Conservation (phyloP, 2,113 vertebrate genomes). For the Excalfactoria chinensis region DNA sequence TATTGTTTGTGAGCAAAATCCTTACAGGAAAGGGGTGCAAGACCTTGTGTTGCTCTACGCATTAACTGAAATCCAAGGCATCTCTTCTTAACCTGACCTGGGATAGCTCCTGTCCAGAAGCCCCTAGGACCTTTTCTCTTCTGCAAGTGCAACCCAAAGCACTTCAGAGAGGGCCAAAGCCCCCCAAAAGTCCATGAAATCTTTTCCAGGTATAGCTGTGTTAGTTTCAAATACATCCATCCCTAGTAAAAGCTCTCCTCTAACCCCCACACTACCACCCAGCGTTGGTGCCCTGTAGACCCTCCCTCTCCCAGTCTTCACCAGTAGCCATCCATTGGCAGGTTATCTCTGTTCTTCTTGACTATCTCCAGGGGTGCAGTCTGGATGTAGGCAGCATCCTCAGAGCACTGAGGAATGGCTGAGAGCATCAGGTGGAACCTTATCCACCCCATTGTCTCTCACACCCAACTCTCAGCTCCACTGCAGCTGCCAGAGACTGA, state of each 20-base stretch:
- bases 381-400: not conserved
- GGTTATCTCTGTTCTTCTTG: not conserved
- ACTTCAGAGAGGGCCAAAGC: not conserved
- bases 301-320: not conserved
- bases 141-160: not conserved
- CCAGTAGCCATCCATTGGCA: not conserved
- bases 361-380: not conserved
- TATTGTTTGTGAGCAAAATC: not conserved
- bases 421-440: not conserved
- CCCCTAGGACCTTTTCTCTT: not conserved
- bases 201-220: not conserved
- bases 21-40: not conserved
- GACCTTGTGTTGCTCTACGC: no score
- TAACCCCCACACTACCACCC: not conserved
- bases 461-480: not conserved
- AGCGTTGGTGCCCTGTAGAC: not conserved
- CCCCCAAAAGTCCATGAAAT: not conserved
- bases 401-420: not conserved
- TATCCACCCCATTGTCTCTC: fast-evolving
- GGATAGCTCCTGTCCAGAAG: not conserved
- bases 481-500: not conserved
- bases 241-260: not conserved
- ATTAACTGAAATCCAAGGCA: fast-evolving
- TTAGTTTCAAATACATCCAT: not conserved
- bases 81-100: not conserved